A percentile compares a stretch with the other conserved stretches of the same genome.
Evolutionary conservation across 1,140 invertebrate genomes (phyloP).

Genomic region (Lordiphosa stackelbergi): DNA sequence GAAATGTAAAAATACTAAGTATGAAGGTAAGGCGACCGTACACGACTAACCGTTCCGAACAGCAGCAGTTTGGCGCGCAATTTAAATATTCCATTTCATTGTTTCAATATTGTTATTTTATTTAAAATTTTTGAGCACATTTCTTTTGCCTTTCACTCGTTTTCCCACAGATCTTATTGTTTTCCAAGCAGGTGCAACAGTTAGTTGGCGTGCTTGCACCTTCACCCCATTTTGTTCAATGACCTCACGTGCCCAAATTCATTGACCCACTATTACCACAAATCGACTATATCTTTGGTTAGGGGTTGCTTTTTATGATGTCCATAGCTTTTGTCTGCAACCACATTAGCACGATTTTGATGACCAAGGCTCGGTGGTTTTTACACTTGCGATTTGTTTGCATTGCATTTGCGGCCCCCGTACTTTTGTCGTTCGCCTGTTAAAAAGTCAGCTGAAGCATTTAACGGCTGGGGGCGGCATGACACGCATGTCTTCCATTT

Average conservation of each 20-base stretch:
- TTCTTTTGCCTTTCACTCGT: no score
- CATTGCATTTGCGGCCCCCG: constrained; percentile 49
- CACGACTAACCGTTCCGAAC: no score
- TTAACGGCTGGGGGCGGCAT: constrained; percentile 46
- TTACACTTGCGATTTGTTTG: constrained; percentile 53
- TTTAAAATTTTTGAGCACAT: no score
- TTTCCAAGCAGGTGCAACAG: neutral
- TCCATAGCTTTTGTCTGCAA: constrained; percentile 46
- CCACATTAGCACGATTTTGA: constrained; percentile 44
- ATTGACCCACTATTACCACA: constrained; percentile 45
- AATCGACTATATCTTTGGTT: constrained; percentile 22
- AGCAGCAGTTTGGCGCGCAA: no score
- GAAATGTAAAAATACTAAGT: no score
- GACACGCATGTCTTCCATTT: constrained; percentile 44
- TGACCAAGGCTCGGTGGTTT: constrained; percentile 43
- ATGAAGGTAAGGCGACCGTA: no score
- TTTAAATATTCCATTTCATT: no score
- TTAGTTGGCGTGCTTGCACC: neutral
- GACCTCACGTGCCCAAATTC: constrained; percentile 45
- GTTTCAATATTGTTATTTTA: no score
- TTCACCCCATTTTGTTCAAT: constrained; percentile 20
- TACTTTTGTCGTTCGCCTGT: constrained; percentile 6
- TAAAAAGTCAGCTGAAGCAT: constrained; percentile 39
- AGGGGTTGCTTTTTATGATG: constrained; percentile 43
- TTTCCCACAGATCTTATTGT: no score